Evolutionary conservation across 2,797 vertebrate genomes (phyloP).

Genomic region (Pseudochaenichthys georgianus): DNA sequence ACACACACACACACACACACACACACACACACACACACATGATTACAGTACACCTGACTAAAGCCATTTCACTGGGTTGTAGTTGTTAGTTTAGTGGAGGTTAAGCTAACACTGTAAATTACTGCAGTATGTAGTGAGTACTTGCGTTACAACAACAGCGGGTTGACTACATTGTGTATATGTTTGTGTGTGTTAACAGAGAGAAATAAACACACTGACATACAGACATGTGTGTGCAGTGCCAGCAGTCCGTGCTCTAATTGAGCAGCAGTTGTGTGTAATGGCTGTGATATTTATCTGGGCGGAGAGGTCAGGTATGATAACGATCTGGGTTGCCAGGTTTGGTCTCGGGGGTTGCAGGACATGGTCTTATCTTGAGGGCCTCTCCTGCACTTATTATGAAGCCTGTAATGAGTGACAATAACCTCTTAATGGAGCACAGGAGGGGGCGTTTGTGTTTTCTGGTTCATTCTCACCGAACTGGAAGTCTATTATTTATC

Average conservation of each 20-base stretch:
- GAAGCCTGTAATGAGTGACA: conserved; percentile 82
- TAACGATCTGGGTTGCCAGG: conserved; percentile 75
- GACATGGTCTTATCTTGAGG: conserved; percentile 74
- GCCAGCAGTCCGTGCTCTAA: conserved; percentile 53
- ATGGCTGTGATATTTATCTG: conserved; percentile 81
- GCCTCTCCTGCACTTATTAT: conserved; percentile 75
- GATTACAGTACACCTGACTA: conserved; percentile 52
- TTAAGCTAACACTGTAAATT: conserved; percentile 77
- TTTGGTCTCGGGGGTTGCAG: conserved; percentile 69
- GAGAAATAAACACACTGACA: background rate
- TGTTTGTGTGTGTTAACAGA: background rate
- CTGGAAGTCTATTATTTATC: conserved; percentile 46
- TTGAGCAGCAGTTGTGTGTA: conserved; percentile 78
- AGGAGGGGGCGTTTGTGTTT: conserved; percentile 28
- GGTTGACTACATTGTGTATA: conserved; percentile 13
- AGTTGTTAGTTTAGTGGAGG: conserved; percentile 56
- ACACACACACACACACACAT: background rate
- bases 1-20: too few relatives aligned
- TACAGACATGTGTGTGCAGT: background rate
- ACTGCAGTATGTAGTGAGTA: conserved; percentile 69
- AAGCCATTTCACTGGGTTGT: conserved; percentile 22
- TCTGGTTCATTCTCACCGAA: conserved; percentile 60
- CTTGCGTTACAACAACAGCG: conserved; percentile 25
- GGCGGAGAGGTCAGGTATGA: conserved; percentile 74
- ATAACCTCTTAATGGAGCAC: conserved; percentile 74